These are phyloP conservation scores for Stegodyphus mimosarum DNA, from an alignment of 1,140 invertebrate genomes.

Conservation along the genomic window DNA sequence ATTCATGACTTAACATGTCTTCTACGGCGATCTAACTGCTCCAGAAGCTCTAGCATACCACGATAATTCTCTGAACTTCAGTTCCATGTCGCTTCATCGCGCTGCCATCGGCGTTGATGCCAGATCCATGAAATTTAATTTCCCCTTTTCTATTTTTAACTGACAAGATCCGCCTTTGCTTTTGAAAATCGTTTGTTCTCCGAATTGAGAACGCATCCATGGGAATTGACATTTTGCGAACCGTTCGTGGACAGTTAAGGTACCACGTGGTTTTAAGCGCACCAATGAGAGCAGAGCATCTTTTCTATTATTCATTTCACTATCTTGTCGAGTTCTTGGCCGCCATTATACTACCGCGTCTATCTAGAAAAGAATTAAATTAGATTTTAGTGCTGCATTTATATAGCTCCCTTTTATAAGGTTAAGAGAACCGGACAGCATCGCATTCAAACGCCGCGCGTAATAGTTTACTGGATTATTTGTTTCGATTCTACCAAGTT, in stretches of 20 bases:
- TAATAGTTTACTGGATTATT: no score
- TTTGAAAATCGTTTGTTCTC: slow-evolving; percentile 42
- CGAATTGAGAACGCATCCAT: slow-evolving; percentile 14
- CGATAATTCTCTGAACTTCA: slow-evolving; percentile 32
- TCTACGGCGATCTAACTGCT: neutral
- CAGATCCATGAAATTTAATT: slow-evolving; percentile 52
- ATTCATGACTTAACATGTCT: slow-evolving; percentile 29
- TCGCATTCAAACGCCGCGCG: no score
- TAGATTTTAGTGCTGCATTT: neutral
- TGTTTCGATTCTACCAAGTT: no score
- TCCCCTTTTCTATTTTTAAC: slow-evolving; percentile 44
- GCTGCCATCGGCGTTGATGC: slow-evolving; percentile 20
- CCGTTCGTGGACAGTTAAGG: neutral
- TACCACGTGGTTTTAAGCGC: slow-evolving; percentile 10
- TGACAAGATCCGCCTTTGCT: slow-evolving; percentile 29
- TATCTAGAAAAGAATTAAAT: slow-evolving; percentile 26
- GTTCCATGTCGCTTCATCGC: slow-evolving; percentile 13
- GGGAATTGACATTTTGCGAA: slow-evolving; percentile 6
- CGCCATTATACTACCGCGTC: slow-evolving; percentile 20
- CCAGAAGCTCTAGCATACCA: neutral
- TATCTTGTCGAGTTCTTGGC: neutral
- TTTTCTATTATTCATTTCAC: slow-evolving; percentile 4
- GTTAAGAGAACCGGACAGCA: neutral
- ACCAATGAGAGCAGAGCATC: slow-evolving; percentile 13
- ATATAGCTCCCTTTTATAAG: slow-evolving; percentile 12